Conservation (phyloP, 1,140 invertebrate species). For the Eupeodes corollae region DNA sequence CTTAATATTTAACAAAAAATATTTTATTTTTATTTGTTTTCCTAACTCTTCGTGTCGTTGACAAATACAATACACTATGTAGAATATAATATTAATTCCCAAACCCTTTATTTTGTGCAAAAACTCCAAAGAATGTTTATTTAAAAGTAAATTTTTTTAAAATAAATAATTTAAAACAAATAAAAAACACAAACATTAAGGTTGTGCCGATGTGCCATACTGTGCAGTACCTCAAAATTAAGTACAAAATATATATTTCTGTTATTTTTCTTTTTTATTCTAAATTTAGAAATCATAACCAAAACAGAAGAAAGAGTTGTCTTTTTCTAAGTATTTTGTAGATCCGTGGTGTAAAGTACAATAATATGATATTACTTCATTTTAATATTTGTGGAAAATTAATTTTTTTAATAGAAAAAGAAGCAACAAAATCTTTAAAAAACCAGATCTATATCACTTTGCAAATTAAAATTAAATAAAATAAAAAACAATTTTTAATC, state of each 20-base stretch:
- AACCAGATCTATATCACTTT: background rate
- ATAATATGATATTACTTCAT: no score
- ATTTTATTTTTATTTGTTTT: no score
- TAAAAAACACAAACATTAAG: conserved; percentile 3
- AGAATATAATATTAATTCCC: no score
- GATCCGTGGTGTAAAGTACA: no score
- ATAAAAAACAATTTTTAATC: conserved; percentile 14
- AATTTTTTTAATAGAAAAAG: no score
- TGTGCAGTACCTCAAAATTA: conserved; percentile 30
- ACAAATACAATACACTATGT: no score
- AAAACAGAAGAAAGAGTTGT: no score
- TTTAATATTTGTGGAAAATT: no score
- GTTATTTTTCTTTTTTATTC: conserved; percentile 10
- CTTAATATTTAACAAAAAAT: no score
- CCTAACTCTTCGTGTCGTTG: no score
- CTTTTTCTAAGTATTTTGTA: no score
- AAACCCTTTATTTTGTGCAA: background rate
- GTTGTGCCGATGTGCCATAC: conserved; percentile 17
- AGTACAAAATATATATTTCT: conserved; percentile 3
- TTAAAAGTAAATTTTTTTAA: no score
- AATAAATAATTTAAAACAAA: background rate
- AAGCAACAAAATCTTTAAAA: conserved; percentile 9
- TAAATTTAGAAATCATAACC: background rate
- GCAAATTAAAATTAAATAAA: conserved; percentile 16
- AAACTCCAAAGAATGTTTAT: background rate